Evolutionary conservation across 2,888 invertebrate species (phyloP), one percentile per base, ranked within the genome.

Genomic region (Tenthredo amoena): DNA sequence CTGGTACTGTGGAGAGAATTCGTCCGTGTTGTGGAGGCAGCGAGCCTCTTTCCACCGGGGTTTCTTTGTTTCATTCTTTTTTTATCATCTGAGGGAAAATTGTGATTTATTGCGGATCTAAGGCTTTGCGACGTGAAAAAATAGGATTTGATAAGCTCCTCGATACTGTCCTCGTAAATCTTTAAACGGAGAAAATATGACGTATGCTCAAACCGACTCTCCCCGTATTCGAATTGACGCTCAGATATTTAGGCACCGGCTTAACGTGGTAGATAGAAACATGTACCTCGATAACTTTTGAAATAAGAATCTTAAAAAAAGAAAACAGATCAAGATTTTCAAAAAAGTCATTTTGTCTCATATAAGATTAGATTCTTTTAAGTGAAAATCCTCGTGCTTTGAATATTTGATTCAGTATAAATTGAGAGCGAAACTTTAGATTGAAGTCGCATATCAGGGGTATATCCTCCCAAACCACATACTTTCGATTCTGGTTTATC

Each of bases 131-230:
- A 81, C 58, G 81, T 81, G 77, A 81, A 81, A 81, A 81, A 81
- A 81, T 81, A 62, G 58, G 81, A 62, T 81, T 81, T 81, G 81
- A 81, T 81, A 81, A 81, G 81, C 81, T 81, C 81, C 81, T 81
- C 81, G 81, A 81, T 81, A 81, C 81, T 81, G 79, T 81, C 58
- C 79, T 81, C 79, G 62, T 81, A 81, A 81, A 81, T 81, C 79
- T 81, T 81, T 6, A n/a, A 81, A 58, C 40, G n/a, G 40, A 58
- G 62, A 62, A 58, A 37, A 81, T 81, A 81, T 81, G 58, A 81
- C 81, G 81, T 81, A 81, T 81, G 40, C 37, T 6, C 40, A 26
- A 40, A 37, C 62, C 77, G 55, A 77, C 50, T 77, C 34, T 55
- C 55, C n/a, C 55, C 55, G 55, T 34, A 77, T 77, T 77, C 77